These are phyloP conservation scores for Agonopterix arenella DNA, from an alignment of 2,888 invertebrate species.

Conservation along the genomic window DNA sequence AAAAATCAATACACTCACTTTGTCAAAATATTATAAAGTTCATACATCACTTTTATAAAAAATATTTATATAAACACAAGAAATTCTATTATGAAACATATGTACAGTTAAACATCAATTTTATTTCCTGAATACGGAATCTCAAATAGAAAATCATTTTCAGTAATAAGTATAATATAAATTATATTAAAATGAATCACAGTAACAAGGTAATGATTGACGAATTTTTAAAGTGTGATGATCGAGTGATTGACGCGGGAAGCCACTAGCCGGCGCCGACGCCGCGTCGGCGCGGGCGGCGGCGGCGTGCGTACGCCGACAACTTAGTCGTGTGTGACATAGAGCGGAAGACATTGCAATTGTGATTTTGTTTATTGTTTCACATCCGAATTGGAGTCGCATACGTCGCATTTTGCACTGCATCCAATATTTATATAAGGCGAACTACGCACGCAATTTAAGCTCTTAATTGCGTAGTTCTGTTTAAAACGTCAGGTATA, in stretches of 20 bases:
- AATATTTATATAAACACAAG: conserved; percentile 33
- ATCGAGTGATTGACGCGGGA: conserved; percentile 12
- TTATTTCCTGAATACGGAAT: conserved; percentile 44
- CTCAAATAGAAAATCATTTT: conserved; percentile 40
- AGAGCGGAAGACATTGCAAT: conserved; percentile 17
- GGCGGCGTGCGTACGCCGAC: background rate
- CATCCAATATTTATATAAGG: too few species aligned
- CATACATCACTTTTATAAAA: conserved; percentile 32
- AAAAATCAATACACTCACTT: conserved; percentile 29
- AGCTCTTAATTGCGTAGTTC: too few species aligned
- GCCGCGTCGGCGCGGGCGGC: too few species aligned
- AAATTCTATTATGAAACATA: conserved; percentile 26
- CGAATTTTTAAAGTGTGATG: conserved; percentile 53
- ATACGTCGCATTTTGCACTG: background rate
- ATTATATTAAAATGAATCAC: conserved; percentile 67
- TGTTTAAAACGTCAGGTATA: too few species aligned
- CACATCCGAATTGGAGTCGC: too few species aligned
- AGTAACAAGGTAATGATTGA: conserved; percentile 63
- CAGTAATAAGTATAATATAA: conserved; percentile 29
- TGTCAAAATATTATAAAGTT: conserved; percentile 21
- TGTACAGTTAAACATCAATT: conserved; percentile 23
- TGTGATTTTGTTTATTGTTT: conserved; percentile 16
- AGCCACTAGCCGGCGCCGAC: background rate
- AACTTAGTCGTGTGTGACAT: background rate
- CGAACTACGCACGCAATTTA: too few species aligned